These are phyloP conservation scores for Prionailurus viverrinus DNA, from an alignment of 2,113 vertebrate genomes.

Conservation along the genomic window DNA sequence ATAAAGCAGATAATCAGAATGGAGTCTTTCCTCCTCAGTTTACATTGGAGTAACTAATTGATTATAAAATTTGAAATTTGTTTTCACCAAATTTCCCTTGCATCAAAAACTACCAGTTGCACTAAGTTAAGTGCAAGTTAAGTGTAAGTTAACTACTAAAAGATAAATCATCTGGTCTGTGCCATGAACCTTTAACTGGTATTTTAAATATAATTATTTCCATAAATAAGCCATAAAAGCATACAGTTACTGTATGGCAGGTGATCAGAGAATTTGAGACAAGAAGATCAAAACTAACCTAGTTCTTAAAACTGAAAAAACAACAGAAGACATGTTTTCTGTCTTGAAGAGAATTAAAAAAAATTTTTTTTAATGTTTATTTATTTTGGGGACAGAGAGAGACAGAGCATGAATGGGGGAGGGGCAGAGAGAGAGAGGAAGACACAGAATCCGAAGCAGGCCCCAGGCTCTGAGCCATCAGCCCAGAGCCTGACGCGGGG, in stretches of 20 bases:
- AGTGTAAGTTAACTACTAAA: background rate
- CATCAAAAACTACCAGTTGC: background rate
- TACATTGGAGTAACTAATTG: background rate
- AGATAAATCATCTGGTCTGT: background rate
- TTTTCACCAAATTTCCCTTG: slow-evolving; percentile 3
- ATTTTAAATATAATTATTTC: slow-evolving; percentile 48
- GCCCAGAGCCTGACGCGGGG: no score
- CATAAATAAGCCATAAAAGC: background rate
- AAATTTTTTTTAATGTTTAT: no score
- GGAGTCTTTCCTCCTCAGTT: background rate
- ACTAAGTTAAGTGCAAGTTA: background rate
- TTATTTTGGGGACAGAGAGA: no score
- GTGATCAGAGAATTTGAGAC: background rate
- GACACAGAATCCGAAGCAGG: no score
- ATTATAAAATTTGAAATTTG: background rate
- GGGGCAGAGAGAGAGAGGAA: no score
- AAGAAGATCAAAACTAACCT: background rate
- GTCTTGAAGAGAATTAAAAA: background rate
- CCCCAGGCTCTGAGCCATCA: no score
- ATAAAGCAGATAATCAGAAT: background rate
- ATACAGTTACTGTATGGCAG: background rate
- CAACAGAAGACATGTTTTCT: background rate
- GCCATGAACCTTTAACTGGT: background rate
- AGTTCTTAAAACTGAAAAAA: slow-evolving; percentile 21
- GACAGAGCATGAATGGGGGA: no score